A percentile compares a stretch with the other conserved stretches of the same genome.
These are phyloP conservation scores for Drosophila triauraria DNA, from an alignment of 1,140 invertebrate genomes.

Conservation along the genomic window DNA sequence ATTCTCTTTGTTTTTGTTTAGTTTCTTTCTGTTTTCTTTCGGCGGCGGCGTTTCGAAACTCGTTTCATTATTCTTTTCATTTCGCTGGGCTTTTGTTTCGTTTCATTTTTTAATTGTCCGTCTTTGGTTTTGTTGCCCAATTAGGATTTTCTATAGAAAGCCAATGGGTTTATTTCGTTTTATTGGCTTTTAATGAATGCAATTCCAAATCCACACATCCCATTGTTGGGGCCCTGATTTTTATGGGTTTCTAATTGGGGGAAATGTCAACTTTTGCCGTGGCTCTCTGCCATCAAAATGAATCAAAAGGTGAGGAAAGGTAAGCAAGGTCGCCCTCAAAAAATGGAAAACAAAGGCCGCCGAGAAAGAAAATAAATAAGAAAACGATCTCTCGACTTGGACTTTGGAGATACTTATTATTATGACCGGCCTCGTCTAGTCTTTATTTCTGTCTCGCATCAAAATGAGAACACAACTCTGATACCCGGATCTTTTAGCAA, in stretches of 20 bases:
- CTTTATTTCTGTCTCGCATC: not conserved
- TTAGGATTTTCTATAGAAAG: slow-evolving; percentile 78
- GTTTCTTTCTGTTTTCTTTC: slow-evolving; percentile 9
- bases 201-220: slow-evolving; percentile 45
- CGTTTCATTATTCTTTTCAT: slow-evolving; percentile 43
- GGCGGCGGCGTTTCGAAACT: slow-evolving; percentile 7
- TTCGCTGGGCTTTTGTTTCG: slow-evolving; percentile 62
- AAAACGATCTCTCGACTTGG: slow-evolving; percentile 5
- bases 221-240: slow-evolving; percentile 45
- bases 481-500: not conserved
- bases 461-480: slow-evolving; percentile 9
- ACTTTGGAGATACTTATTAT: not conserved
- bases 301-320: slow-evolving; percentile 35
- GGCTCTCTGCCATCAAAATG: slow-evolving; percentile 15
- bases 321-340: slow-evolving; percentile 50
- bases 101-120: slow-evolving; percentile 73
- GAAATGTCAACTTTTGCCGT: slow-evolving; percentile 19
- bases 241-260: slow-evolving; percentile 65
- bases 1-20: slow-evolving; percentile 5
- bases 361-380: slow-evolving; percentile 4
- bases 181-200: slow-evolving; percentile 75
- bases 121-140: slow-evolving; percentile 66
- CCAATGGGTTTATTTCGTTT: slow-evolving; percentile 78
- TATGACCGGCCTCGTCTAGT: not conserved
- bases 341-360: not conserved